A percentile compares a stretch with the other conserved stretches of the same genome.
Evolutionary conservation across 2,888 invertebrate species (phyloP).

Genomic region (Sycophila texana): DNA sequence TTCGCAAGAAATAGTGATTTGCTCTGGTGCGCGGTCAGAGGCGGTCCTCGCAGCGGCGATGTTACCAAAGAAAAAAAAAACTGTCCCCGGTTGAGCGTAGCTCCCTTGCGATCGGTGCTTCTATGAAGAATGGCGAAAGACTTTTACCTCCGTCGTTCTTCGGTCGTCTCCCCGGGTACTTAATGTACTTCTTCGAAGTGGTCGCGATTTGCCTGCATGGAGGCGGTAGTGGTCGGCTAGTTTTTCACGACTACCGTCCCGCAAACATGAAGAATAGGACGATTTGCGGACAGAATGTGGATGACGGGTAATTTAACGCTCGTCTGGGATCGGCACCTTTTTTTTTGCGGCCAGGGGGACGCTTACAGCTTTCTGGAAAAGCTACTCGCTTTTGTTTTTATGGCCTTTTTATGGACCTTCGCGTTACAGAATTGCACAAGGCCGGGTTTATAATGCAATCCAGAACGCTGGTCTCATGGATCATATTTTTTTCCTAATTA

Average conservation of each 20-base stretch:
- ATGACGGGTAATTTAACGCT: slow-evolving; percentile 48
- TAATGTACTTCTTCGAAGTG: slow-evolving; percentile 62
- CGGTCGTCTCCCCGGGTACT: slow-evolving; percentile 41
- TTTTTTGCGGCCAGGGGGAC: neutral
- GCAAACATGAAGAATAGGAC: slow-evolving; percentile 45
- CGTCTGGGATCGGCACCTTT: slow-evolving; percentile 24
- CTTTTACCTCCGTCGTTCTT: slow-evolving; percentile 52
- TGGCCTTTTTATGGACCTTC: no score
- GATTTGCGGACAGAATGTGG: slow-evolving; percentile 44
- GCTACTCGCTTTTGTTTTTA: no score
- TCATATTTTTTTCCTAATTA: no score
- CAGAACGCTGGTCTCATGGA: no score
- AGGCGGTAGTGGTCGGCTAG: neutral
- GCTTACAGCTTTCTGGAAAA: no score
- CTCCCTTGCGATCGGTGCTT: neutral
- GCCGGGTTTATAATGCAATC: no score
- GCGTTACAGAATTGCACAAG: no score
- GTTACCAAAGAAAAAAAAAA: slow-evolving; percentile 5
- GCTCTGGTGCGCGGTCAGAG: neutral
- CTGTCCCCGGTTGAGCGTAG: neutral
- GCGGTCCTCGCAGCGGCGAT: neutral
- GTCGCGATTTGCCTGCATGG: slow-evolving; percentile 56
- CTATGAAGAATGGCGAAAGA: slow-evolving; percentile 9
- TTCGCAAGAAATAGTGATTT: slow-evolving; percentile 7
- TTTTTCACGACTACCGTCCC: slow-evolving; percentile 5